Evolutionary conservation across 2,888 invertebrate species (phyloP).

Genomic region (Nebria brevicollis): DNA sequence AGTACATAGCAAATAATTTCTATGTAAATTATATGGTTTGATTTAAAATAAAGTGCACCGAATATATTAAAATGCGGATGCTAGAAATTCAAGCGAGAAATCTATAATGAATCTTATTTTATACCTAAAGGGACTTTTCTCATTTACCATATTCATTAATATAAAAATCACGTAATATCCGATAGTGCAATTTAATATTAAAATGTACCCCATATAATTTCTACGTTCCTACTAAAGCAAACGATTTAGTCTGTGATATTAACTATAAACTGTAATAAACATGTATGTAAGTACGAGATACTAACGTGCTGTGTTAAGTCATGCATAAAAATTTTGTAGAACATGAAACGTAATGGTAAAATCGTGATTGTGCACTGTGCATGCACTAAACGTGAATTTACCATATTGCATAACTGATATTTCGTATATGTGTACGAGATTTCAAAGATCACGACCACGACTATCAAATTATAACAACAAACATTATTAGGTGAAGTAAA

Average conservation of each 20-base stretch:
- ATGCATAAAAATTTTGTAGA: slow-evolving; percentile 43
- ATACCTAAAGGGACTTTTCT: not conserved
- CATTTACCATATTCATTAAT: not conserved
- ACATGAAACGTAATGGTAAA: slow-evolving; percentile 34
- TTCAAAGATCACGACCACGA: not conserved
- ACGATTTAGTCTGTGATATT: slow-evolving; percentile 4
- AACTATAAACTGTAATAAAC: slow-evolving; percentile 13
- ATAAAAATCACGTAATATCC: not conserved
- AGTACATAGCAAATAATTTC: too few species aligned
- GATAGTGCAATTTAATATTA: not conserved
- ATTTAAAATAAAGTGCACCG: too few species aligned
- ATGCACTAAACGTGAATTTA: slow-evolving; percentile 20
- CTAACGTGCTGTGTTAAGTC: slow-evolving; percentile 20
- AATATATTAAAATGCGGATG: too few species aligned
- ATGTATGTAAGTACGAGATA: not conserved
- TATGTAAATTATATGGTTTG: too few species aligned
- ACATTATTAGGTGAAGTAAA: not conserved
- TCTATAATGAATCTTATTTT: too few species aligned
- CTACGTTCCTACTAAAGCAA: not conserved
- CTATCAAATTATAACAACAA: not conserved
- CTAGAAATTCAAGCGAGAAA: too few species aligned
- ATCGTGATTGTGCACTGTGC: slow-evolving; percentile 29
- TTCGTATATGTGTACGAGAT: not conserved
- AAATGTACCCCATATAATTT: not conserved
- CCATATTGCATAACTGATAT: not conserved